phyloP scores from a whole-genome alignment of 64 coral and sea anemone genomes.

The Anthopleura sola region DNA sequence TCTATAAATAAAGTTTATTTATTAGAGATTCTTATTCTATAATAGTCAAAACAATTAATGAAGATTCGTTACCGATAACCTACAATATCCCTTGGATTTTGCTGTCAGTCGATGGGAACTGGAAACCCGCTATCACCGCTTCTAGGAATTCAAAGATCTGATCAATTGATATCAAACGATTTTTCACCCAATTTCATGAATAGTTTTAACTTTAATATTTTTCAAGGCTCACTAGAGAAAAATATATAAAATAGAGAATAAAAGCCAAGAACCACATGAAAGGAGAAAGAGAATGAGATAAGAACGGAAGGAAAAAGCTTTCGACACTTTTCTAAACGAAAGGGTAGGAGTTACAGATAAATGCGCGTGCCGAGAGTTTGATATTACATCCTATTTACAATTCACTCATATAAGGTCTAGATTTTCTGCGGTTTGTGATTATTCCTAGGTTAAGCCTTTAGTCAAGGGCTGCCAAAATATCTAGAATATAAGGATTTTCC shows the following conservation, averaged over 20 bases:
- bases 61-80: background rate
- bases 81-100: background rate
- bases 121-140: background rate
- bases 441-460: background rate
- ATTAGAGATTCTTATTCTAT: background rate
- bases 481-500: background rate
- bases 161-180: background rate
- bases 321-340: no score
- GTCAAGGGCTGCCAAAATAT: background rate
- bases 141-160: background rate
- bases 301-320: background rate
- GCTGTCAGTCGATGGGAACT: background rate
- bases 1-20: background rate
- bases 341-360: background rate
- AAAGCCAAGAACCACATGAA: background rate
- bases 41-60: background rate
- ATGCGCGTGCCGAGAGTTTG: background rate
- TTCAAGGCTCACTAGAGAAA: no score
- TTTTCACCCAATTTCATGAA: background rate
- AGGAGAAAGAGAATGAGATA: background rate
- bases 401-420: background rate
- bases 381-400: background rate
- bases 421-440: background rate
- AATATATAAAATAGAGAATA: no score
- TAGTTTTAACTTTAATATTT: no score